Percentiles rank a stretch among this genome's conserved stretches.
phyloP scores from a whole-genome alignment of 2,888 invertebrate genomes.

The Baccha elongata region DNA sequence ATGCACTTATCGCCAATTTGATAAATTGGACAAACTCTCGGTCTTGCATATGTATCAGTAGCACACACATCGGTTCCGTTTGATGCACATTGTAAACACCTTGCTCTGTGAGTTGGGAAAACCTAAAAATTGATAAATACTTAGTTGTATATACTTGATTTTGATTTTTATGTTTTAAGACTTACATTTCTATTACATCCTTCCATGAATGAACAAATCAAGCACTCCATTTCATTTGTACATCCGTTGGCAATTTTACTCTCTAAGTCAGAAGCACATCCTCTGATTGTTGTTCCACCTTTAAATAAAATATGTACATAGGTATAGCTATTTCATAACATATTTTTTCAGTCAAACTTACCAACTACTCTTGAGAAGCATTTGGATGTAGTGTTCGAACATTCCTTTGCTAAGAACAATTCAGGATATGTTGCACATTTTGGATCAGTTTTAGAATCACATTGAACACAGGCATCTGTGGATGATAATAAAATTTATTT shows the following conservation, averaged over 20 bases:
- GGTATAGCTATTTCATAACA: no score
- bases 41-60: slow-evolving; percentile 74
- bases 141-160: neutral
- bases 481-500: neutral
- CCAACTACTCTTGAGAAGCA: slow-evolving; percentile 78
- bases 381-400: slow-evolving; percentile 75
- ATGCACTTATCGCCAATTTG: slow-evolving; percentile 79
- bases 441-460: slow-evolving; percentile 77
- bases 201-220: slow-evolving; percentile 76
- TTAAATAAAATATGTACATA: neutral
- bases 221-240: slow-evolving; percentile 79
- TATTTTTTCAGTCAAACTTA: slow-evolving; percentile 70
- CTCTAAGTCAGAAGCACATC: slow-evolving; percentile 78
- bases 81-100: slow-evolving; percentile 79
- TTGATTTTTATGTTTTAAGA: neutral
- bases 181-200: slow-evolving; percentile 78
- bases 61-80: slow-evolving; percentile 78
- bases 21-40: slow-evolving; percentile 78
- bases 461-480: slow-evolving; percentile 79
- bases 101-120: slow-evolving; percentile 78
- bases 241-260: slow-evolving; percentile 76
- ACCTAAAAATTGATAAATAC: slow-evolving; percentile 58
- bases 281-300: slow-evolving; percentile 80
- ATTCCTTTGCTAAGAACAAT: slow-evolving; percentile 77
- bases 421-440: slow-evolving; percentile 79